Evolutionary conservation across 1,140 invertebrate species (phyloP).

Genomic region (Eueides isabella): DNA sequence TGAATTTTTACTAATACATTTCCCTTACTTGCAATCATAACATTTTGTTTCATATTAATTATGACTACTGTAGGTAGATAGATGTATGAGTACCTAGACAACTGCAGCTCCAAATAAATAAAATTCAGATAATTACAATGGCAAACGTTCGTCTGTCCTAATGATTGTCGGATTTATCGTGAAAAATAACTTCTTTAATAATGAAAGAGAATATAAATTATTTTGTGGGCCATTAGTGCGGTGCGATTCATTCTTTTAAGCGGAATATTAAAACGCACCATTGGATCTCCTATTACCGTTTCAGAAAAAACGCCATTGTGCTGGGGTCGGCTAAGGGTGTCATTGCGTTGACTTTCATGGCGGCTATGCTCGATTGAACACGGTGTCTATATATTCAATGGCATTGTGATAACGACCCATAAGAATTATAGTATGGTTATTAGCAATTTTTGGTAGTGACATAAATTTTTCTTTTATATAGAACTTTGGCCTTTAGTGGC

Average conservation of each 20-base stretch:
- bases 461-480: neutral
- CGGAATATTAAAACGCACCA: slow-evolving; percentile 43
- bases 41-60: too few species aligned
- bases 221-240: slow-evolving; percentile 39
- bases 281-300: slow-evolving; percentile 36
- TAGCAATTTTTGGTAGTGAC: slow-evolving; percentile 28
- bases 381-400: slow-evolving; percentile 37
- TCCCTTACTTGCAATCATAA: too few species aligned
- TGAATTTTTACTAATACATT: too few species aligned
- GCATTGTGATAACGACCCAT: slow-evolving; percentile 30
- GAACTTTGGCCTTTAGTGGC: too few species aligned
- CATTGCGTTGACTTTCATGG: slow-evolving; percentile 36
- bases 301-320: slow-evolving; percentile 37
- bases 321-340: slow-evolving; percentile 19
- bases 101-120: too few species aligned
- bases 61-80: too few species aligned
- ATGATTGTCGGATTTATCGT: slow-evolving; percentile 2
- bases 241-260: slow-evolving; percentile 45
- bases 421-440: slow-evolving; percentile 30
- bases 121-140: neutral
- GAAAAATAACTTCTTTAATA: slow-evolving; percentile 33
- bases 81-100: too few species aligned
- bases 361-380: slow-evolving; percentile 40
- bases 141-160: neutral
- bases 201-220: slow-evolving; percentile 40